Conservation (phyloP, 2,113 vertebrate species). For the Pangasianodon hypophthalmus region DNA sequence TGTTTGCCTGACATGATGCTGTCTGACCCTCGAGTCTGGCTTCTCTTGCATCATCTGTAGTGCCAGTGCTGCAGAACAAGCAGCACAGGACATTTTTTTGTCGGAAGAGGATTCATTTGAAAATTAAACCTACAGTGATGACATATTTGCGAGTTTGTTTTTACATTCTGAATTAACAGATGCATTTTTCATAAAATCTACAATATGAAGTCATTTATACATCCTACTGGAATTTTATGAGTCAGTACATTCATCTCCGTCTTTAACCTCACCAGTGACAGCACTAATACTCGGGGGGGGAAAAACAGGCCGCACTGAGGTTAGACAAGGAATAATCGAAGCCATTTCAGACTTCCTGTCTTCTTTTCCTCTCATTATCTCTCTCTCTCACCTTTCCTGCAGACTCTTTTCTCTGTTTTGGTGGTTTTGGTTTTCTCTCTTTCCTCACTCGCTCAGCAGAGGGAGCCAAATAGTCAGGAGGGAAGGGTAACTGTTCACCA, state of each 20-base stretch:
- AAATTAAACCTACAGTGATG: neutral
- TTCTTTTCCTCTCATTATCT: constrained; percentile 29
- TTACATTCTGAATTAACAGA: neutral
- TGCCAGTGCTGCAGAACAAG: neutral
- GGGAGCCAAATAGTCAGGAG: constrained; percentile 81
- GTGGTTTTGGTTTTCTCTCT: constrained; percentile 79
- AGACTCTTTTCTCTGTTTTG: constrained; percentile 78
- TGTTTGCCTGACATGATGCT: too few species aligned
- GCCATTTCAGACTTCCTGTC: constrained; percentile 16
- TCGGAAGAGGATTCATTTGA: neutral
- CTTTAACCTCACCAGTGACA: neutral
- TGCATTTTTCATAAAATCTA: neutral
- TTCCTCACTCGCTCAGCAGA: constrained; percentile 79
- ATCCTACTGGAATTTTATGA: neutral
- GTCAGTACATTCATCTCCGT: neutral
- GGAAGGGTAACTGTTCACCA: constrained; percentile 79
- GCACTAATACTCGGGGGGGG: neutral
- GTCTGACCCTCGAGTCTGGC: too few species aligned
- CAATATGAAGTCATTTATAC: neutral
- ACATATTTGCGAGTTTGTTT: neutral
- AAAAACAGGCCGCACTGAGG: too few species aligned
- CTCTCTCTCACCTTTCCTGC: constrained; percentile 79
- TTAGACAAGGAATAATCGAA: neutral
- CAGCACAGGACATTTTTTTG: neutral
- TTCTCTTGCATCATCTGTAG: too few species aligned